Base-by-base conservation (phyloP, 2,888 invertebrate species). In the Cataglyphis cursor region DNA sequence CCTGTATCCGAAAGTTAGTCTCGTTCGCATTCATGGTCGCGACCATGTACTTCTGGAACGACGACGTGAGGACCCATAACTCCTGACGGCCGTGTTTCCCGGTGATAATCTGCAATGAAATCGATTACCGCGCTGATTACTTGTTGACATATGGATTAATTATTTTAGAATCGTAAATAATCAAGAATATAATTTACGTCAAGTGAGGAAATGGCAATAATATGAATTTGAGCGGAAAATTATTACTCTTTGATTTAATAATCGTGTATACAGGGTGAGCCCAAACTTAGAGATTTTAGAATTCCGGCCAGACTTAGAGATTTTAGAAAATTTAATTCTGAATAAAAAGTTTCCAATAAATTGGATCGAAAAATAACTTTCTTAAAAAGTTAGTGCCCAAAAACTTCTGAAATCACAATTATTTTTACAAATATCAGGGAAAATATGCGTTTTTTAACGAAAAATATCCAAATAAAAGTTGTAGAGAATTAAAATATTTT, bases 1-100 rank as follows among this genome's bases (percentile, higher is more conserved):
- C 97, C 87, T 96, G 96, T 82, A 98, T 97, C 89, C 97, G 96
- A 92, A 96, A 97, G 94, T 98, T 98, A 0, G 96, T 94, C 88
- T 96, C 96, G 24, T 95, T 94, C 0, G 96, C 91, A 65, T 95
- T 88, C 57, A 95, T 65, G 0, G 90, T 89, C 2, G 91, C 92
- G 15, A 81, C 90, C 94, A 94, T 94, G 48, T 90, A 90, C 48
- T 90, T 93, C 54, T 94, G 94, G 72, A 95, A 95, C 0, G 94
- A 89, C 9, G 90, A 82, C 0, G 94, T 92, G 10, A 94, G 82
- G 0, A 93, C 83, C 95, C 94, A 95, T 2, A 95, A 57, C 59
- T 94, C 92, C 15, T 94, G 91, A 0, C 82, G 81, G 3, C 90
- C 90, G 0, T 64, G 84, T 9, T 74, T 80, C 0, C 89, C 38